Percentiles rank a stretch among this genome's conserved stretches.
phyloP scores from a whole-genome alignment of 2,888 invertebrate genomes.

The Idaea dimidiata region DNA sequence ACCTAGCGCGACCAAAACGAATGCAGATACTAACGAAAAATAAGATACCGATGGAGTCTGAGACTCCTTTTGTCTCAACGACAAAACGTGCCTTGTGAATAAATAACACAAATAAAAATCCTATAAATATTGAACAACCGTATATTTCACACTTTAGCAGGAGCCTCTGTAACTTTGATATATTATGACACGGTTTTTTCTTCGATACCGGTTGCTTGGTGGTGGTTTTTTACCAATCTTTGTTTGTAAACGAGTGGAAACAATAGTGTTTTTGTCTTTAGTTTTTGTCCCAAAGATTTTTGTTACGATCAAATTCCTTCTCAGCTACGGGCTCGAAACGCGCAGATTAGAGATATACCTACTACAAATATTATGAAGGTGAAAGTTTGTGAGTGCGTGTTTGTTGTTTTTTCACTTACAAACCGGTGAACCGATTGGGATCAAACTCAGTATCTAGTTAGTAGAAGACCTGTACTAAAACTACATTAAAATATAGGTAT shows the following conservation, averaged over 20 bases:
- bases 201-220: slow-evolving; percentile 56
- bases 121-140: slow-evolving; percentile 76
- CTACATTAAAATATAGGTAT: no score
- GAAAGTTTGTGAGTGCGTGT: no score
- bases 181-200: slow-evolving; percentile 67
- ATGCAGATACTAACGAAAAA: slow-evolving; percentile 76
- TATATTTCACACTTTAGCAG: slow-evolving; percentile 76
- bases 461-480: no score
- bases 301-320: slow-evolving; percentile 7
- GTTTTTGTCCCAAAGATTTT: slow-evolving; percentile 36
- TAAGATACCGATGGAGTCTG: slow-evolving; percentile 52
- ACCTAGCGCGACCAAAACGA: slow-evolving; percentile 74
- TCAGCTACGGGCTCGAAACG: no score
- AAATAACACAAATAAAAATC: slow-evolving; percentile 77
- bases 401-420: no score
- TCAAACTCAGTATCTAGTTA: no score
- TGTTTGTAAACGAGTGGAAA: slow-evolving; percentile 70
- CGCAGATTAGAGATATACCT: not conserved
- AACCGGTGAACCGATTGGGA: no score
- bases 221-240: slow-evolving; percentile 64
- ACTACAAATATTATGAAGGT: not conserved
- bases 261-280: slow-evolving; percentile 54
- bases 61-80: slow-evolving; percentile 64
- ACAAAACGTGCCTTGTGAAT: slow-evolving; percentile 71
- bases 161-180: slow-evolving; percentile 66